These are phyloP conservation scores for Macrosiphum euphorbiae DNA, from an alignment of 2,888 invertebrate species.

Conservation along the genomic window DNA sequence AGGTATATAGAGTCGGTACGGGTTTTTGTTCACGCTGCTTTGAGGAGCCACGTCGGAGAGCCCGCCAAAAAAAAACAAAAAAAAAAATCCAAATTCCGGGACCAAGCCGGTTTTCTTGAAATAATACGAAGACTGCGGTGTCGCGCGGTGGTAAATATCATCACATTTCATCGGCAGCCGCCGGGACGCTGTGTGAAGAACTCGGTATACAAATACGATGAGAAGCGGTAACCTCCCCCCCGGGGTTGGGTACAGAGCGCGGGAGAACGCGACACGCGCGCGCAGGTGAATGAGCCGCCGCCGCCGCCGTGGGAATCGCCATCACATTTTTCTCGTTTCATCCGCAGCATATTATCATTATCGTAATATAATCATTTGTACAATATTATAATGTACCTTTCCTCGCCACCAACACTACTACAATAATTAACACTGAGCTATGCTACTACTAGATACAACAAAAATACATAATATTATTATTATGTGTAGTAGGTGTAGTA, in stretches of 20 bases:
- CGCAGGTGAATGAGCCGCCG: conserved; percentile 48
- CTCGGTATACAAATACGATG: conserved; percentile 22
- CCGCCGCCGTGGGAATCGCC: conserved; percentile 52
- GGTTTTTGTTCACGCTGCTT: background rate
- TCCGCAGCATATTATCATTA: background rate
- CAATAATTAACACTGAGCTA: background rate
- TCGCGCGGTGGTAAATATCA: background rate
- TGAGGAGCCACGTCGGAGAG: background rate
- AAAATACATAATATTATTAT: background rate
- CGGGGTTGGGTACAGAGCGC: background rate
- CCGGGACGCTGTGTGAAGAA: background rate
- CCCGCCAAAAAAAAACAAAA: conserved; percentile 8
- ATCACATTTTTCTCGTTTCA: conserved; percentile 24
- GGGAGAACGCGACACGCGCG: background rate
- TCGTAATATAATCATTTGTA: background rate
- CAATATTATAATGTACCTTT: background rate
- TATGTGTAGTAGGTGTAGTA: background rate
- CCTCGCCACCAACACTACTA: background rate
- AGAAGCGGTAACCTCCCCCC: conserved; percentile 7
- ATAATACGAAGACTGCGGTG: background rate
- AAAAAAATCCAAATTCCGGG: background rate
- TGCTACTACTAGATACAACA: background rate
- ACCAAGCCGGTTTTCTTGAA: background rate
- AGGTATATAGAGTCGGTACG: background rate
- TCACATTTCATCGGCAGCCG: conserved; percentile 12